phyloP scores from a whole-genome alignment of 37 sponge, comb jelly and placozoan genomes.

The Tethya wilhelma region DNA sequence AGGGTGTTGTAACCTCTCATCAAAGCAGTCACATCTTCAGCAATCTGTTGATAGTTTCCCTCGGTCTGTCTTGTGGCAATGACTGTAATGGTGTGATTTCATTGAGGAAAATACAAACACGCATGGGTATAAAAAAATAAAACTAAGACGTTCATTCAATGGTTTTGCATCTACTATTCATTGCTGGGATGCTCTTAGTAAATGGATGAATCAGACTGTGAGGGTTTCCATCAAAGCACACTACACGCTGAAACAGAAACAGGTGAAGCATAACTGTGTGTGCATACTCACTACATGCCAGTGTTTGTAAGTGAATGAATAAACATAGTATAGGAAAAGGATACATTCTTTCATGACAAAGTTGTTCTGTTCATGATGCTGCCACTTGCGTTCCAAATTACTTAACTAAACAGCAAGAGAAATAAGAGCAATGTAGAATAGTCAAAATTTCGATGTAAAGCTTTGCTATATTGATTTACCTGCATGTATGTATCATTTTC shows the following conservation, averaged over 20 bases:
- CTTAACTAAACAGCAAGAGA: constrained; percentile 63
- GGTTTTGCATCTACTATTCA: background rate
- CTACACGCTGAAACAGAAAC: background rate
- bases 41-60: constrained; percentile 67
- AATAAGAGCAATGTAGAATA: too few relatives aligned
- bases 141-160: background rate
- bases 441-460: too few relatives aligned
- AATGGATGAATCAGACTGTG: too few relatives aligned
- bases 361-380: constrained; percentile 93
- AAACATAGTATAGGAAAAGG: constrained; percentile 14
- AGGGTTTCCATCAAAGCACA: too few relatives aligned
- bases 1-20: constrained; percentile 68
- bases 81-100: constrained; percentile 35
- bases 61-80: constrained; percentile 68
- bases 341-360: constrained; percentile 96
- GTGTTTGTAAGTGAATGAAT: background rate
- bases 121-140: too few relatives aligned
- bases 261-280: background rate
- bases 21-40: constrained; percentile 46
- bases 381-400: constrained; percentile 92
- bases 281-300: background rate
- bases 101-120: background rate
- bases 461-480: constrained; percentile 34
- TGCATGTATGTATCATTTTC: constrained; percentile 89
- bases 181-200: background rate